These are phyloP conservation scores for Boloria selene DNA, from an alignment of 2,888 invertebrate species.

Conservation along the genomic window DNA sequence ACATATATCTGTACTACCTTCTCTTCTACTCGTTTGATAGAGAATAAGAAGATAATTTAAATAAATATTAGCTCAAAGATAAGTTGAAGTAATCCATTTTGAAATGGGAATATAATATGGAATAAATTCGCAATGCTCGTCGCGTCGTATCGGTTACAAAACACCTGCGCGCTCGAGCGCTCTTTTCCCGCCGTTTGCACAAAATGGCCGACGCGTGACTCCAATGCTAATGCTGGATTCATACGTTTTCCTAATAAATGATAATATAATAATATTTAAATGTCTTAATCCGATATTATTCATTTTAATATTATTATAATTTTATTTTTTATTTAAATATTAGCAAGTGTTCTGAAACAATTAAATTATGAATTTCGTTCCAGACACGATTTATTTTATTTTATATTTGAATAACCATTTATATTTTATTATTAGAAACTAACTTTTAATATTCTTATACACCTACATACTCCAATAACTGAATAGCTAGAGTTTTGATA, in stretches of 20 bases:
- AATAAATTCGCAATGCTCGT: constrained; percentile 41
- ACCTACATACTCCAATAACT: constrained; percentile 13
- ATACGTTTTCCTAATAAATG: constrained; percentile 27
- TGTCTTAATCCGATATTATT: neutral
- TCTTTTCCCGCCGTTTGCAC: constrained; percentile 68
- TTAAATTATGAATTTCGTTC: neutral
- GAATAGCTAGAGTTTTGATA: constrained; percentile 14
- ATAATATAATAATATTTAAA: neutral
- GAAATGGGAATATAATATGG: constrained; percentile 43
- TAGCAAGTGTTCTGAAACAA: neutral
- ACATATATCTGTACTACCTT: no score
- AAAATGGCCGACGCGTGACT: constrained; percentile 77
- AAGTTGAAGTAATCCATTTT: neutral
- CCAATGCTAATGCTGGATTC: constrained; percentile 45
- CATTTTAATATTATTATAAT: neutral
- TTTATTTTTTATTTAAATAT: neutral
- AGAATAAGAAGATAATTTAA: neutral
- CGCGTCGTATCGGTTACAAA: constrained; percentile 56
- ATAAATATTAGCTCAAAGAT: neutral
- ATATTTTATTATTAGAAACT: neutral
- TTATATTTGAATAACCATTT: no score
- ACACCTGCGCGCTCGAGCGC: constrained; percentile 64
- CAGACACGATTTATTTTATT: no score
- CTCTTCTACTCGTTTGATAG: neutral
- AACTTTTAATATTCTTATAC: neutral